Percentiles rank a stretch among this genome's conserved stretches.
phyloP scores from a whole-genome alignment of 1,140 invertebrate species.

The Bombus confusus region DNA sequence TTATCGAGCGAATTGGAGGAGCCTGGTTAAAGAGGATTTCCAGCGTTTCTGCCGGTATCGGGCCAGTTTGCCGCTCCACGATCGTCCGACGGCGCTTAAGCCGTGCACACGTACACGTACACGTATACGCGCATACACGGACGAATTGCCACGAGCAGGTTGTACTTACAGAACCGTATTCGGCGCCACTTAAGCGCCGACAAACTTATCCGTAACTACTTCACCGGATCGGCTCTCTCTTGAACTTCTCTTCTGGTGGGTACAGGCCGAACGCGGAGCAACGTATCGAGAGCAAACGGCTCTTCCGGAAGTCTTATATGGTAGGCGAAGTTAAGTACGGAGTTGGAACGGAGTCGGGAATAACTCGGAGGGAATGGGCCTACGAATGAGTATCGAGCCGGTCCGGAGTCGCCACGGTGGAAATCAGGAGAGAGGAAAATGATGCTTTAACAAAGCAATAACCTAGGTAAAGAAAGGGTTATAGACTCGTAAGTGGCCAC shows the following conservation, averaged over 20 bases:
- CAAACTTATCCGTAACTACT: conserved; percentile 62
- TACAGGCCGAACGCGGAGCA: conserved; percentile 25
- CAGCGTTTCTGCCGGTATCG: neutral
- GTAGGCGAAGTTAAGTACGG: conserved; percentile 53
- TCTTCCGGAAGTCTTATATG: conserved; percentile 68
- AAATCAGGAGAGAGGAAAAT: conserved; percentile 63
- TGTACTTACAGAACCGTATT: conserved; percentile 62
- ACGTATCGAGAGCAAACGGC: conserved; percentile 64
- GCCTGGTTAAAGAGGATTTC: neutral
- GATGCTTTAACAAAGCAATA: conserved; percentile 68
- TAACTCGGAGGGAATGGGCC: conserved; percentile 54
- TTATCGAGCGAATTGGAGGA: conserved; percentile 1
- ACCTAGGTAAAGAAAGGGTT: conserved; percentile 62
- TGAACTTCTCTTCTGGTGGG: conserved; percentile 35
- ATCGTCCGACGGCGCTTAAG: conserved; percentile 16
- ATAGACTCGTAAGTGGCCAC: conserved; percentile 60
- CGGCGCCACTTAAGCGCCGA: conserved; percentile 66
- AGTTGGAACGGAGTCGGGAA: conserved; percentile 24
- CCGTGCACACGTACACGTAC: neutral
- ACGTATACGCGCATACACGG: neutral
- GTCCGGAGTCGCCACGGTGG: conserved; percentile 23
- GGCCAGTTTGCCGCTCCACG: neutral
- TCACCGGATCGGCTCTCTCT: conserved; percentile 45
- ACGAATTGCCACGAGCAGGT: conserved; percentile 33
- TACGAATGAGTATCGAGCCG: conserved; percentile 20